Evolutionary conservation across 2,797 vertebrate species (phyloP).

Genomic region (Muscicapa comitata): DNA sequence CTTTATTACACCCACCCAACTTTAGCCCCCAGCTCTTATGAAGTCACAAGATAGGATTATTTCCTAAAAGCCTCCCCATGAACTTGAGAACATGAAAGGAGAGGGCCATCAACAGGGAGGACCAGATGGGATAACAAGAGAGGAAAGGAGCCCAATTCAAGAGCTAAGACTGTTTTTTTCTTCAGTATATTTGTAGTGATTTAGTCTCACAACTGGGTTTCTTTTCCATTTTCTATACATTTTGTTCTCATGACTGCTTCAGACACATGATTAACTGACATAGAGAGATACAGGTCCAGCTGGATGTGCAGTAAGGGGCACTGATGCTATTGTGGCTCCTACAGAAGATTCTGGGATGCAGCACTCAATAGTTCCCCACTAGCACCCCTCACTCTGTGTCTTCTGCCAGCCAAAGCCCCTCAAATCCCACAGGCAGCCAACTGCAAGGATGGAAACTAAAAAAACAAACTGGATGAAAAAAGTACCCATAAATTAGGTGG

Average conservation of each 20-base stretch:
- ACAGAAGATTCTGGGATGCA: background rate
- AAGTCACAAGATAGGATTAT: background rate
- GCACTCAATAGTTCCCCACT: background rate
- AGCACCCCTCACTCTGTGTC: background rate
- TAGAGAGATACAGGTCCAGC: background rate
- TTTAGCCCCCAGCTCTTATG: background rate
- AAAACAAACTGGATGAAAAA: background rate
- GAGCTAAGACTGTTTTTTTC: background rate
- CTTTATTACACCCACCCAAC: background rate
- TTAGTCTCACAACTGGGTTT: background rate
- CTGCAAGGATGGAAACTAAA: background rate
- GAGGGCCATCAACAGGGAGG: background rate
- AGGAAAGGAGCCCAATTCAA: background rate
- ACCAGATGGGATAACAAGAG: accelerated
- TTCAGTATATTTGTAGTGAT: background rate
- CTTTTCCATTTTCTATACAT: background rate
- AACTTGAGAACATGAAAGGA: background rate
- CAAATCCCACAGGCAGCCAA: background rate
- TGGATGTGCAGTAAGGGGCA: background rate
- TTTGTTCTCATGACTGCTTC: background rate
- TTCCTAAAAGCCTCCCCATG: background rate
- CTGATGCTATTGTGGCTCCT: accelerated
- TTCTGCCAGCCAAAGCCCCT: background rate
- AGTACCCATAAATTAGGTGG: background rate
- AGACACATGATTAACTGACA: background rate